Base-by-base conservation (phyloP, 1,140 invertebrate genomes). In the Magallana gigas region DNA sequence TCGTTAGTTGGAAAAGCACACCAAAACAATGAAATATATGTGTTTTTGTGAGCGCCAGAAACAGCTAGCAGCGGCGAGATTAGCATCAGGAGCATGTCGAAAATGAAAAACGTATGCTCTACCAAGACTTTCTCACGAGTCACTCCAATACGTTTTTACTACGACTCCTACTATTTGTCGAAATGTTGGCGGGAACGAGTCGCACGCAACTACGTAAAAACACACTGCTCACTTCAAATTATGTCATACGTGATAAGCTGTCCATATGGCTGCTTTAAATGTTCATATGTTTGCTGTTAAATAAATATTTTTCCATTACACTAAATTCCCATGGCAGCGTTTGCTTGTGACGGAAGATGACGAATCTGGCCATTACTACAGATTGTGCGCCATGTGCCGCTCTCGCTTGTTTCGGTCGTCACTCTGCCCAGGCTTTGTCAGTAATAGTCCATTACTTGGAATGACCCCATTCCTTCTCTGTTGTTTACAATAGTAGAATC, bases 31-130 rank as follows among this genome's bases (percentile, higher is more conserved):
- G 68, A 76, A 76, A 76, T 18, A 76, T 76, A 76, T 76, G 68
- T 76, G 68, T 76, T 76, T 76, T 76, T 76, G 68, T 76, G 68
- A 76, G 23, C 68, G 64, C 64, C 64, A 76, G 68, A 76, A 76
- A 76, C 68, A 76, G 68, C 23, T 23, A 76, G 68, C 68, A 76
- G 68, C 68, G 36, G 68, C 23, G 68, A 76, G 68, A 76, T 76
- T 76, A 76, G 68, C 23, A 76, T 76, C 68, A 11, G 23, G 36
- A 23, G 68, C 68, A 76, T 76, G 68, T 76, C 68, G 68, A 29
- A 76, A 76, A 76, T 76, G 68, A 76, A 76, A 76, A 76, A 76
- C 68, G 68, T 76, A 76, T 76, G 68, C 68, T 76, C 68, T 76
- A 29, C 18, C 68, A 76, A 18, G 36, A 29, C 29, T 76, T 76